These are phyloP conservation scores for Cyanocitta stelleri DNA, from an alignment of 2,113 vertebrate species.

Conservation along the genomic window DNA sequence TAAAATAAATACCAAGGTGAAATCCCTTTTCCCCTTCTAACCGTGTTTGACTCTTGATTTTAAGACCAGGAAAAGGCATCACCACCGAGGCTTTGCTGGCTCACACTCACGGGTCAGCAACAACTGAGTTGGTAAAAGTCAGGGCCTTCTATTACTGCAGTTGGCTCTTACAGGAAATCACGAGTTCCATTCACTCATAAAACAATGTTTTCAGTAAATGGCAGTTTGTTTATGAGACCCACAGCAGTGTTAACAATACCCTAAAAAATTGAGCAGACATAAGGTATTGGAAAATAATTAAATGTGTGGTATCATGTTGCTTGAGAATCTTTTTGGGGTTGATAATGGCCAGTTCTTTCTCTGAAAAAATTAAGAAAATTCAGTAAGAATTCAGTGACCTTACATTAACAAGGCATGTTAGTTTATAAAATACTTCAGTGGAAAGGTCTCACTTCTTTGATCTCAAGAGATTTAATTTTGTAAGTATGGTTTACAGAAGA, in stretches of 20 bases:
- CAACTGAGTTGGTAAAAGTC: neutral
- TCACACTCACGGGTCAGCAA: neutral
- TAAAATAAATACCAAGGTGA: too few species aligned
- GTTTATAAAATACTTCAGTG: conserved; percentile 19
- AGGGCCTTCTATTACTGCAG: neutral
- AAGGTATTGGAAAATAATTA: neutral
- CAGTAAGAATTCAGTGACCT: neutral
- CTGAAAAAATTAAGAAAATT: neutral
- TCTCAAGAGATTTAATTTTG: neutral
- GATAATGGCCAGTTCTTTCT: neutral
- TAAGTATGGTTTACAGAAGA: neutral
- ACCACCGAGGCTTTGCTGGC: neutral
- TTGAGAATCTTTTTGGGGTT: neutral
- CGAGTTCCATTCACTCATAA: conserved; percentile 15
- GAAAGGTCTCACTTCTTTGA: neutral
- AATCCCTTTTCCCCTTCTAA: too few species aligned
- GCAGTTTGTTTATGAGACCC: neutral
- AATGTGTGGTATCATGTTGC: neutral
- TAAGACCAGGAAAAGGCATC: too few species aligned
- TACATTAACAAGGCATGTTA: neutral
- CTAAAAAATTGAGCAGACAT: neutral
- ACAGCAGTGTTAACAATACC: neutral
- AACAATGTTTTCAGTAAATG: neutral
- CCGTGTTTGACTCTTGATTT: too few species aligned
- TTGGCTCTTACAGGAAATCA: neutral